Evolutionary conservation across 2,888 invertebrate species (phyloP).

Genomic region (Erpobdella octoculata): DNA sequence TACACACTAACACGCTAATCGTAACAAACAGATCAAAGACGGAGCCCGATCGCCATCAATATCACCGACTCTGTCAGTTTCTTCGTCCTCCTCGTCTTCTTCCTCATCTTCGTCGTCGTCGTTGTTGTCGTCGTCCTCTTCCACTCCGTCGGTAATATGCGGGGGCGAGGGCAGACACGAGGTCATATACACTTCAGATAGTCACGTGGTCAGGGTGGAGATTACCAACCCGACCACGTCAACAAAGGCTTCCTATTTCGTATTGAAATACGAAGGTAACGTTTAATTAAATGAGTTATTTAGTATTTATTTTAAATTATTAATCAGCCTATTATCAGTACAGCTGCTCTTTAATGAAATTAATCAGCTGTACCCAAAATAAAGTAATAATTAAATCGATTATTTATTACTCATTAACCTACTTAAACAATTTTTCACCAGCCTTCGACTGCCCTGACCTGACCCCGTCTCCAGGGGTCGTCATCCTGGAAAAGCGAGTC

Average conservation of each 20-base stretch:
- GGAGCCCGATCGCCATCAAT: no score
- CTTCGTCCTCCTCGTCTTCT: neutral
- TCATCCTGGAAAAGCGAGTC: slow-evolving; percentile 4
- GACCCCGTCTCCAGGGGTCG: neutral
- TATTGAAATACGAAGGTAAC: slow-evolving; percentile 27
- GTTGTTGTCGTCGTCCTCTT: neutral
- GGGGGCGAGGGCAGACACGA: slow-evolving; percentile 25
- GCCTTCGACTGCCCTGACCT: slow-evolving; percentile 9
- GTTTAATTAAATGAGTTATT: no score
- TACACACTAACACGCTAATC: no score
- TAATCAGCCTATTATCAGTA: neutral
- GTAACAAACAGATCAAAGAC: no score
- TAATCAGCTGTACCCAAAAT: no score
- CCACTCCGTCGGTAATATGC: neutral
- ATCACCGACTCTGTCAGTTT: no score
- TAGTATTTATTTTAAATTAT: neutral
- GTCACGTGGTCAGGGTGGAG: slow-evolving; percentile 30
- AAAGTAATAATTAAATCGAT: no score
- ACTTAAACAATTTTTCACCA: no score
- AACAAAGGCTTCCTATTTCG: slow-evolving; percentile 29
- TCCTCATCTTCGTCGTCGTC: neutral
- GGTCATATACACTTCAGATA: slow-evolving; percentile 33
- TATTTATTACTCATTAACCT: no score
- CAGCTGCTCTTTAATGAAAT: no score
- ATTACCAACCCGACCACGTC: slow-evolving; percentile 25